A percentile compares a stretch with the other conserved stretches of the same genome.
phyloP scores from a whole-genome alignment of 2,113 vertebrate genomes.

The Chinchilla lanigera region DNA sequence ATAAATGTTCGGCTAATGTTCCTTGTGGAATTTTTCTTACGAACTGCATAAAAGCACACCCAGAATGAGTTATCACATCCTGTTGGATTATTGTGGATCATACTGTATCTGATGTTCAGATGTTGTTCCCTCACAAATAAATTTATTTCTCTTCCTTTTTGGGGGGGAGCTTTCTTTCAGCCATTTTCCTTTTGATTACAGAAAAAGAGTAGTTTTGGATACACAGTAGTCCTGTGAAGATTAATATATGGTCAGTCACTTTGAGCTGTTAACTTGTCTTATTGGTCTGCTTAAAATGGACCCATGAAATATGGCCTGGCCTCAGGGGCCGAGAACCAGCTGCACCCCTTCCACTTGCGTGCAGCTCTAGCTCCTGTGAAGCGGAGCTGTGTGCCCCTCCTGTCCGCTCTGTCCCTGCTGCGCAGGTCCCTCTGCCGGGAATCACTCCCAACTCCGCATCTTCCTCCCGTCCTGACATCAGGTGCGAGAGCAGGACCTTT shows the following conservation, averaged over 20 bases:
- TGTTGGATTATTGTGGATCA: constrained; percentile 75
- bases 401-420: neutral
- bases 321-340: fast-evolving
- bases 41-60: constrained; percentile 42
- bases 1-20: constrained; percentile 59
- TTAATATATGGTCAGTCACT: neutral
- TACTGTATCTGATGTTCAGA: constrained; percentile 66
- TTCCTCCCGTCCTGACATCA: neutral
- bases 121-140: constrained; percentile 73
- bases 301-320: neutral
- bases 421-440: neutral
- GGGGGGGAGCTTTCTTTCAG: neutral
- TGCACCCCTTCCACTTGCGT: fast-evolving
- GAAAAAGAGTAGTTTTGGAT: neutral
- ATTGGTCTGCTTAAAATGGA: neutral
- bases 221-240: neutral
- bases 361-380: neutral
- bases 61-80: constrained; percentile 53
- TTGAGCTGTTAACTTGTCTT: neutral
- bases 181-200: neutral
- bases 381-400: fast-evolving
- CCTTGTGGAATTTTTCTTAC: neutral
- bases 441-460: neutral
- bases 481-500: neutral
- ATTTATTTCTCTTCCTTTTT: constrained; percentile 73